Evolutionary conservation across 2,888 invertebrate genomes (phyloP).

Genomic region (Myopa tessellatipennis): DNA sequence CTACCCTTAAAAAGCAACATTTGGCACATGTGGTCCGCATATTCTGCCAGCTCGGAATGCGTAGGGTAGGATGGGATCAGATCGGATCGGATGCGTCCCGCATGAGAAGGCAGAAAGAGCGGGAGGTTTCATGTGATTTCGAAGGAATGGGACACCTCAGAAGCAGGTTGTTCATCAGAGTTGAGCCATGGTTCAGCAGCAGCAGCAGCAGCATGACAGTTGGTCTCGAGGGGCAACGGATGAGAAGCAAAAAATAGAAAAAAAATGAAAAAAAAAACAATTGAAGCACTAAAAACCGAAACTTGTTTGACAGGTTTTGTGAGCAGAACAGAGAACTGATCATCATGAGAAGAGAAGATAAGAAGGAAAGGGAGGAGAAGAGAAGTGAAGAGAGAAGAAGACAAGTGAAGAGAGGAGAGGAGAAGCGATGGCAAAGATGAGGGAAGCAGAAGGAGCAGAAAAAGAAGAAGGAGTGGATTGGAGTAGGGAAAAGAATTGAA

Average conservation of each 20-base stretch:
- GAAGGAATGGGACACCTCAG: background rate
- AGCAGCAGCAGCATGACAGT: slow-evolving; percentile 17
- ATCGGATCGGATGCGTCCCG: background rate
- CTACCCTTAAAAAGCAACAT: slow-evolving; percentile 56
- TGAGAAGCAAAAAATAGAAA: background rate
- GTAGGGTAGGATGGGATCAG: background rate
- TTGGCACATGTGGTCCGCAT: slow-evolving; percentile 51
- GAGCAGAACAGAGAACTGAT: background rate
- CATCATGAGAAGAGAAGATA: slow-evolving; percentile 34
- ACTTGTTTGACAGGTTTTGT: slow-evolving; percentile 46
- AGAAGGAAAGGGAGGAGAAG: slow-evolving; percentile 38
- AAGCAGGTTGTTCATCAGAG: slow-evolving; percentile 1
- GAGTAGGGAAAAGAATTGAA: background rate
- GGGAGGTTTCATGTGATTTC: slow-evolving; percentile 18
- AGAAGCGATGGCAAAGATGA: slow-evolving; percentile 49
- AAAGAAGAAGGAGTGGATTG: background rate
- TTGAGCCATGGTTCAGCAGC: background rate
- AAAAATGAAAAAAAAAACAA: background rate
- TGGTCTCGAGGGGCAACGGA: background rate
- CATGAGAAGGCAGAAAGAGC: background rate
- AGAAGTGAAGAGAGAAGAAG: slow-evolving; percentile 20
- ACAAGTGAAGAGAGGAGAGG: slow-evolving; percentile 35
- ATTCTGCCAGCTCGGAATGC: background rate
- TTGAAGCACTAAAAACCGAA: slow-evolving; percentile 4
- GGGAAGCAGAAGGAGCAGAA: background rate